A percentile compares a stretch with the other conserved stretches of the same genome.
These are phyloP conservation scores for Tuta absoluta DNA, from an alignment of 2,888 invertebrate genomes.

Conservation along the genomic window DNA sequence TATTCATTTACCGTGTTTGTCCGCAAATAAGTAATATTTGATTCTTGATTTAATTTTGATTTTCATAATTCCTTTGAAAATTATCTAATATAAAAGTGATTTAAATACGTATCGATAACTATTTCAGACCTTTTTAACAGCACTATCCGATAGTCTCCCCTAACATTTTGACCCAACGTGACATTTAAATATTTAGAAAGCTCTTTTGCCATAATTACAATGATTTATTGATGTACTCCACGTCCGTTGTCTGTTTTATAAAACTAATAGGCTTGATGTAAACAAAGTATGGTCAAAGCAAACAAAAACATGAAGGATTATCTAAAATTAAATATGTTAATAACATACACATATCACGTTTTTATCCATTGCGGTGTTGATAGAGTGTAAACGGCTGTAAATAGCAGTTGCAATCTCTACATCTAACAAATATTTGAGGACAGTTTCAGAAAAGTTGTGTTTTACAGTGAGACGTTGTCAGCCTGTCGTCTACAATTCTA, in stretches of 20 bases:
- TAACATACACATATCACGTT: neutral
- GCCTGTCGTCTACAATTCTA: too few relatives aligned
- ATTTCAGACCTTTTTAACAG: neutral
- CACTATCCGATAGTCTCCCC: constrained; percentile 36
- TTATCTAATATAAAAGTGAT: too few relatives aligned
- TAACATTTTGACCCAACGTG: constrained; percentile 47
- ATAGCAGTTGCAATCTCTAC: too few relatives aligned
- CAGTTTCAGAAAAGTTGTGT: too few relatives aligned
- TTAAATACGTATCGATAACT: constrained; percentile 7
- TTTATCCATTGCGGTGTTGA: neutral
- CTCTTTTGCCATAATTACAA: constrained; percentile 58
- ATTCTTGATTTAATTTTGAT: too few relatives aligned
- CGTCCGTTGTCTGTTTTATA: constrained; percentile 28
- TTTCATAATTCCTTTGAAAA: too few relatives aligned
- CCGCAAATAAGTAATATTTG: too few relatives aligned
- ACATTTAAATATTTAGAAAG: constrained; percentile 66
- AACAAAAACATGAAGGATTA: constrained; percentile 23
- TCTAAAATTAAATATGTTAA: neutral
- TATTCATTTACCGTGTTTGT: too few relatives aligned
- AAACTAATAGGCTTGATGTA: constrained; percentile 23
- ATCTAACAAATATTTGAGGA: too few relatives aligned
- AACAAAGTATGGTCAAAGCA: constrained; percentile 23
- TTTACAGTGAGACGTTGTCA: too few relatives aligned
- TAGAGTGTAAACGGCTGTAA: too few relatives aligned
- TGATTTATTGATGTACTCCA: constrained; percentile 56